Evolutionary conservation across 2,888 invertebrate species (phyloP).

Genomic region (Ashinkailepas kermadecensis): DNA sequence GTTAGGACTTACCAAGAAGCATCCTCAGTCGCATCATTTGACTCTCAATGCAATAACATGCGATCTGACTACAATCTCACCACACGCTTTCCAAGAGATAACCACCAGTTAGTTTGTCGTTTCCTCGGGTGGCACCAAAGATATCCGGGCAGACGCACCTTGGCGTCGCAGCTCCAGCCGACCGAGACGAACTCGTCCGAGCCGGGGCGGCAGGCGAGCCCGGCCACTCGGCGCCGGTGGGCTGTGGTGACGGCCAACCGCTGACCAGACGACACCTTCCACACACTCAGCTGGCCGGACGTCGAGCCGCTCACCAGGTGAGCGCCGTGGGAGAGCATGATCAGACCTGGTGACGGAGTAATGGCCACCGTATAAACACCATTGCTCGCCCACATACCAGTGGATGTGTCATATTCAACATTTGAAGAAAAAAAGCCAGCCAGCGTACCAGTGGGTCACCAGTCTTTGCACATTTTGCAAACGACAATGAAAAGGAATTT

Average conservation of each 20-base stretch:
- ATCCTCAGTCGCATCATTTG: too few relatives aligned
- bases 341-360: not conserved
- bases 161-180: slow-evolving; percentile 15
- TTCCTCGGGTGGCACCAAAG: too few relatives aligned
- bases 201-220: not conserved
- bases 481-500: not conserved
- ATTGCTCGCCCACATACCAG: not conserved
- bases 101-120: too few relatives aligned
- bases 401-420: too few relatives aligned
- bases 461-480: not conserved
- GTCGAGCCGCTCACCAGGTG: not conserved
- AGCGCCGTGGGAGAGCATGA: not conserved
- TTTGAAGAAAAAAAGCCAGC: too few relatives aligned
- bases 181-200: not conserved
- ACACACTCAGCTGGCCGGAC: not conserved
- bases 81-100: too few relatives aligned
- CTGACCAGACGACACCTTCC: not conserved
- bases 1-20: too few relatives aligned
- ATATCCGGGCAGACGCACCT: not conserved
- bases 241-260: not conserved
- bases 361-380: not conserved
- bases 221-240: not conserved
- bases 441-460: not conserved
- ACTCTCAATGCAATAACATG: too few relatives aligned
- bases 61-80: too few relatives aligned